A percentile compares a stretch with the other conserved stretches of the same genome.
Conservation (phyloP, 2,797 vertebrate species). For the Peromyscus melanophrys region DNA sequence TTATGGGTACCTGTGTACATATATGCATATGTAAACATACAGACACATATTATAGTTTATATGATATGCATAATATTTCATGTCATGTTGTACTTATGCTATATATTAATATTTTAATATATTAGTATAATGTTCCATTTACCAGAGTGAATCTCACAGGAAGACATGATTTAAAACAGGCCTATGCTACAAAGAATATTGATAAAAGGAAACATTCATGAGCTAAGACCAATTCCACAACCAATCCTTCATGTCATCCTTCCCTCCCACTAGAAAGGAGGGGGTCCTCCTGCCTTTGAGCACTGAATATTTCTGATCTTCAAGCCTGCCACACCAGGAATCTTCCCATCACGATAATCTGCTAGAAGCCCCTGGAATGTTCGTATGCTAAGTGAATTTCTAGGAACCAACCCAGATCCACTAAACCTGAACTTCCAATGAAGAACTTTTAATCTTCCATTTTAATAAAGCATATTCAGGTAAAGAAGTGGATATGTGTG, state of each 20-base stretch:
- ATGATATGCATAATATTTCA: not conserved
- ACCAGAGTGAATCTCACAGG: not conserved
- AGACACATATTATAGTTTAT: not conserved
- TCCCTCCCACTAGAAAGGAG: not conserved
- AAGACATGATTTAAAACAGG: not conserved
- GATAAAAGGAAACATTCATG: not conserved
- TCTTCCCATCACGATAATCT: not conserved
- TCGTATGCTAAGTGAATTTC: constrained; percentile 21
- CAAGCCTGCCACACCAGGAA: not conserved
- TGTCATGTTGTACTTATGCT: not conserved
- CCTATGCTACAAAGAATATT: not conserved
- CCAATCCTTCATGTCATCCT: not conserved
- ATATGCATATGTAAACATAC: no score
- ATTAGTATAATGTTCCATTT: not conserved
- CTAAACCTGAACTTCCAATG: constrained; percentile 16
- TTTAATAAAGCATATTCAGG: not conserved
- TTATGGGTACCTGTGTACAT: no score
- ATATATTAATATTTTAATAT: not conserved
- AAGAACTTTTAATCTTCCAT: not conserved
- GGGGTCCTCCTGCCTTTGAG: not conserved
- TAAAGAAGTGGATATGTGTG: not conserved
- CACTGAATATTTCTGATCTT: not conserved
- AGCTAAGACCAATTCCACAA: not conserved
- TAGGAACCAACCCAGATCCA: not conserved
- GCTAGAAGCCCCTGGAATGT: not conserved